Base-by-base conservation (phyloP, 2,113 vertebrate species). In the Mastomys coucha region DNA sequence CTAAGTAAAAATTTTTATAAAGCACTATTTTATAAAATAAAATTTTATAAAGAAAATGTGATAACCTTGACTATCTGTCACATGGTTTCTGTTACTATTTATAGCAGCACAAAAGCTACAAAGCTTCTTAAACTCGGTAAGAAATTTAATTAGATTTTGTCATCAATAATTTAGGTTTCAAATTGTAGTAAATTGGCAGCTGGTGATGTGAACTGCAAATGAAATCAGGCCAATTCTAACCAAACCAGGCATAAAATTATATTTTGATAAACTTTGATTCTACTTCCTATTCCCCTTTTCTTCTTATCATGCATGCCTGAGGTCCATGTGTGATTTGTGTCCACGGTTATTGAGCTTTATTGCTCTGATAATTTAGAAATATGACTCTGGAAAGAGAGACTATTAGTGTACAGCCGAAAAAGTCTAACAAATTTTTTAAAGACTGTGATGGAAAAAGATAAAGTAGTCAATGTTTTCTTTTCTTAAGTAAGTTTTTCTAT, bases 241-340 rank as follows among this genome's bases (percentile, higher is more conserved):
- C 88, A 98, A 96, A 97, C 96, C 96, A 97, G 92, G 95, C 95
- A 96, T 97, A 97, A 97, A 97, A 97, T 97, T 95, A 92, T 89
- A 92, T 97, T 97, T 96, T 97, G 95, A 97, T 97, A 97, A 97
- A 94, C 60, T 94, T 89, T 91, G 81, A 89, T 97, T 97, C 86
- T 65, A 86, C 45, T 95, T 97, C 60, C 72, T 92, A 73, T 92
- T 95, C 92, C 73, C 67, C 49, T 82, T 96, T 97, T 97, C 86
- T 92, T 56, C 88, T 86, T 96, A 39, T 92, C 92, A 95, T 92
- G 67, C 92, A 89, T 91, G 81, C 75, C 51, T 92, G 65, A 95
- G 60, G 7, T 88, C 36, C 72, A 51, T 69, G 72, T 95, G 84
- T 91, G 93, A 92, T 96, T 95, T 97, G 85, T 96, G 88, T 93